phyloP scores from a whole-genome alignment of 2,113 vertebrate species.

The Actenoides lindsayi region DNA sequence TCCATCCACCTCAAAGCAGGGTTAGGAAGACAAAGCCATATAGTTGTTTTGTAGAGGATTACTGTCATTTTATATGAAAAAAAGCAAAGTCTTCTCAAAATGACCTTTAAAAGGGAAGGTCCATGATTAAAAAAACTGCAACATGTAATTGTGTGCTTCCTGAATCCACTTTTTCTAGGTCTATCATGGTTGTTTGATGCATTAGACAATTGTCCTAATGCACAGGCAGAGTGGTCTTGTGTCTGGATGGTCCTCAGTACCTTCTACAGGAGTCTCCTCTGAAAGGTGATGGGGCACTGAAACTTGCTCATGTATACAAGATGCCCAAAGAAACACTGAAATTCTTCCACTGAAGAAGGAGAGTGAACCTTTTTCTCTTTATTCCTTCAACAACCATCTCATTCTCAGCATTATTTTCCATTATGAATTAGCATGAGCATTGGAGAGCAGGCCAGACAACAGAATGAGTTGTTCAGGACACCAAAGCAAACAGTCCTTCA shows the following conservation, averaged over 20 bases:
- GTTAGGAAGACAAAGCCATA: neutral
- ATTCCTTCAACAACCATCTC: neutral
- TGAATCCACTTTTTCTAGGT: neutral
- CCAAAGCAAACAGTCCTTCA: constrained; percentile 23
- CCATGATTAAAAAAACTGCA: neutral
- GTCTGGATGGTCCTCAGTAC: neutral
- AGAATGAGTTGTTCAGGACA: constrained; percentile 2
- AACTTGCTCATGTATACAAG: neutral
- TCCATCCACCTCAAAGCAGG: neutral
- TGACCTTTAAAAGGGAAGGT: neutral
- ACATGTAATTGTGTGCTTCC: neutral
- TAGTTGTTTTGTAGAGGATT: neutral
- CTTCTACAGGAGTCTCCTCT: neutral
- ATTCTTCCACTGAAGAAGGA: neutral
- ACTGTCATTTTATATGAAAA: neutral
- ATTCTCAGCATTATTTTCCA: constrained; percentile 13
- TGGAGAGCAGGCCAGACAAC: constrained; percentile 24
- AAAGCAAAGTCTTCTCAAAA: neutral
- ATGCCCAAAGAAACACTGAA: neutral
- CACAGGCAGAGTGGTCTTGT: neutral
- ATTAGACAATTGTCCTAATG: neutral
- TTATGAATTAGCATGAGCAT: constrained; percentile 9
- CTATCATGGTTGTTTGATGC: neutral
- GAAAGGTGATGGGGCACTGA: neutral
- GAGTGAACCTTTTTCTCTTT: neutral